Percentiles rank a stretch among this genome's conserved stretches.
These are phyloP conservation scores for Drosophila nannoptera DNA, from an alignment of 1,140 invertebrate genomes.

Conservation along the genomic window DNA sequence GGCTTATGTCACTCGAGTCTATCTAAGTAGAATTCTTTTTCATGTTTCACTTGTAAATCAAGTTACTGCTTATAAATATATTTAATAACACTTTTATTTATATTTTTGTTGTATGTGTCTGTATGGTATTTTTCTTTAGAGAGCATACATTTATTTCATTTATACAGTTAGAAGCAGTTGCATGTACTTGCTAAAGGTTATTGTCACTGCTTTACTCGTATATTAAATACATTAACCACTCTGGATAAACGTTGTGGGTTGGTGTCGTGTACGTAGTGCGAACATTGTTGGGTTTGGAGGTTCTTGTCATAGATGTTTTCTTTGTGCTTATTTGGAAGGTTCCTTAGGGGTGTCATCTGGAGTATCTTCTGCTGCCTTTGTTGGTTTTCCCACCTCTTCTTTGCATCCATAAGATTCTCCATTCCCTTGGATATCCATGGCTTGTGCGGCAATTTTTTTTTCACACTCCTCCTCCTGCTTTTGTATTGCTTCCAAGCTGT, in stretches of 20 bases:
- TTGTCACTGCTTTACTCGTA: not conserved
- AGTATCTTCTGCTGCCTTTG: not conserved
- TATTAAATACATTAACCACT: not conserved
- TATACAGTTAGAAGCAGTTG: slow-evolving; percentile 16
- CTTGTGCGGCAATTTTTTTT: slow-evolving; percentile 21
- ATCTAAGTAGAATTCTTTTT: too few species aligned
- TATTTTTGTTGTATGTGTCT: too few species aligned
- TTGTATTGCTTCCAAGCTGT: slow-evolving; percentile 24
- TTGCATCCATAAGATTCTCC: not conserved
- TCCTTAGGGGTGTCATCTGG: slow-evolving; percentile 6
- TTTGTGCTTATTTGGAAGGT: not conserved
- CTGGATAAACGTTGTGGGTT: not conserved
- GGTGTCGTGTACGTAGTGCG: too few species aligned
- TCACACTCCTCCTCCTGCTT: slow-evolving; percentile 41
- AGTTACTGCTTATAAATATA: too few species aligned
- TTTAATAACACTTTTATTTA: too few species aligned
- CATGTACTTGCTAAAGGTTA: not conserved
- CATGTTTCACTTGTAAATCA: too few species aligned
- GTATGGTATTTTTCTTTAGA: too few species aligned
- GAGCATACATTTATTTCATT: not conserved
- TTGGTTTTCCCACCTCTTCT: slow-evolving; percentile 12
- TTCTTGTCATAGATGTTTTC: not conserved
- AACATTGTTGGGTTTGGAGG: slow-evolving; percentile 3
- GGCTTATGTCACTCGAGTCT: too few species aligned
- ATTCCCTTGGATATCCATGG: slow-evolving; percentile 6